Evolutionary conservation across 1,140 invertebrate genomes (phyloP).

Genomic region (Orius insidiosus): DNA sequence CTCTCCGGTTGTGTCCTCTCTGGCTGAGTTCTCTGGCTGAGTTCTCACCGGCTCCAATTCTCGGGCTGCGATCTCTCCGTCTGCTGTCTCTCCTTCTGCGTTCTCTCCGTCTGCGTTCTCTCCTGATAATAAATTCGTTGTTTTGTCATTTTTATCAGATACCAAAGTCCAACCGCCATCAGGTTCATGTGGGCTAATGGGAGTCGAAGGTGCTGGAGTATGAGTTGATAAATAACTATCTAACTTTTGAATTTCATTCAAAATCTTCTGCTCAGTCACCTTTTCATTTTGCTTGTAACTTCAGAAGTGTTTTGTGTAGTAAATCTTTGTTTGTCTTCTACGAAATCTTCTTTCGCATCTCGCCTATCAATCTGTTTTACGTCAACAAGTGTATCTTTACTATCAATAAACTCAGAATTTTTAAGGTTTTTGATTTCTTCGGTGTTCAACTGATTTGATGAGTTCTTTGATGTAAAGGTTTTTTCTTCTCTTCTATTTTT

Average conservation of each 20-base stretch:
- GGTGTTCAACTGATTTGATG: too few relatives aligned
- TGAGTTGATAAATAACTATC: slow-evolving; percentile 22
- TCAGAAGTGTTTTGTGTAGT: not conserved
- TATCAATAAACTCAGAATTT: too few relatives aligned
- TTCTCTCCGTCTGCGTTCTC: too few relatives aligned
- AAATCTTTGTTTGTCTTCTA: not conserved
- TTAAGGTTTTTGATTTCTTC: too few relatives aligned
- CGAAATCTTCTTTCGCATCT: not conserved
- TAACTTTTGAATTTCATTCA: slow-evolving; percentile 22
- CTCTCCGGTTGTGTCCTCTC: too few relatives aligned
- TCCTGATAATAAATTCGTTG: slow-evolving; percentile 16
- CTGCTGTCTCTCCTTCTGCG: too few relatives aligned
- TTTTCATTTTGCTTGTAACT: slow-evolving; percentile 2
- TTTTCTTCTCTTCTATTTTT: too few relatives aligned
- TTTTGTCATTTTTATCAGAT: slow-evolving; percentile 11
- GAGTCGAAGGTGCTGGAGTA: slow-evolving; percentile 16
- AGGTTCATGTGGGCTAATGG: slow-evolving; percentile 18
- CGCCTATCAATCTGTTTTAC: too few relatives aligned
- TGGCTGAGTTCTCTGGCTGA: not conserved
- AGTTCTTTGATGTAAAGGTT: too few relatives aligned
- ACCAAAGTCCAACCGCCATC: slow-evolving; percentile 20
- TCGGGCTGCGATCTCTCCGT: not conserved
- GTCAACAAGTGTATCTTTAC: too few relatives aligned
- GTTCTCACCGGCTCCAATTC: slow-evolving; percentile 1
- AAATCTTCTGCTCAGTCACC: slow-evolving; percentile 22